These are phyloP conservation scores for Elgaria multicarinata DNA, from an alignment of 2,113 vertebrate species.

Conservation along the genomic window DNA sequence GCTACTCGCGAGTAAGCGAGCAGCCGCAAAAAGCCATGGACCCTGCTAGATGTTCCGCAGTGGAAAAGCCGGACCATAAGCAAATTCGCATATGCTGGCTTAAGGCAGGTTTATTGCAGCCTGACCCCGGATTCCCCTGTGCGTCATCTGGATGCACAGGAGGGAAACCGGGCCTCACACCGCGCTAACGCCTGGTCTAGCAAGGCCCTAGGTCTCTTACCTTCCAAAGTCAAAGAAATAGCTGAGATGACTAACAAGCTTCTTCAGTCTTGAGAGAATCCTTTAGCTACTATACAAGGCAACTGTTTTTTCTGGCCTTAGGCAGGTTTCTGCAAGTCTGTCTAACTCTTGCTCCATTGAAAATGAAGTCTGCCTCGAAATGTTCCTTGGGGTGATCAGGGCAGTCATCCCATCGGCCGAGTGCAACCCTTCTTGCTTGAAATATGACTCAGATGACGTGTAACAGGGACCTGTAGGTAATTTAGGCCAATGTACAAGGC, in stretches of 20 bases:
- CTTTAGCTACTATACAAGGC: not conserved
- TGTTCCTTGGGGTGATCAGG: rapidly evolving
- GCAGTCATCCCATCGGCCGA: not conserved
- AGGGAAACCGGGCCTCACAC: too few relatives aligned
- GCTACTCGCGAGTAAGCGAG: too few relatives aligned
- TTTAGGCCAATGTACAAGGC: rapidly evolving
- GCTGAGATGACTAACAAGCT: rapidly evolving
- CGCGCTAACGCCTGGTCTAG: too few relatives aligned
- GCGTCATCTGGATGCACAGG: too few relatives aligned
- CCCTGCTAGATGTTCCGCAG: too few relatives aligned
- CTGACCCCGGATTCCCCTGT: too few relatives aligned
- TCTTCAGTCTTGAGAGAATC: not conserved
- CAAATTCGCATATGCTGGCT: too few relatives aligned
- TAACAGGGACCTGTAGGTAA: rapidly evolving
- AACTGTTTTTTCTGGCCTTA: not conserved
- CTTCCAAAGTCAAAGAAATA: rapidly evolving
- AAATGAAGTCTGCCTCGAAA: not conserved
- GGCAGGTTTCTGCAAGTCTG: not conserved
- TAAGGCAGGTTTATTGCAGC: too few relatives aligned
- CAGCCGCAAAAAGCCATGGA: too few relatives aligned
- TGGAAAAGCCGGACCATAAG: too few relatives aligned
- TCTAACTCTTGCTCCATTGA: not conserved
- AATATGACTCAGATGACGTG: rapidly evolving
- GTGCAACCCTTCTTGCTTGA: rapidly evolving
- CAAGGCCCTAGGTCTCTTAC: rapidly evolving